Conservation (phyloP, 1,140 invertebrate genomes). For the Papilio polytes region DNA sequence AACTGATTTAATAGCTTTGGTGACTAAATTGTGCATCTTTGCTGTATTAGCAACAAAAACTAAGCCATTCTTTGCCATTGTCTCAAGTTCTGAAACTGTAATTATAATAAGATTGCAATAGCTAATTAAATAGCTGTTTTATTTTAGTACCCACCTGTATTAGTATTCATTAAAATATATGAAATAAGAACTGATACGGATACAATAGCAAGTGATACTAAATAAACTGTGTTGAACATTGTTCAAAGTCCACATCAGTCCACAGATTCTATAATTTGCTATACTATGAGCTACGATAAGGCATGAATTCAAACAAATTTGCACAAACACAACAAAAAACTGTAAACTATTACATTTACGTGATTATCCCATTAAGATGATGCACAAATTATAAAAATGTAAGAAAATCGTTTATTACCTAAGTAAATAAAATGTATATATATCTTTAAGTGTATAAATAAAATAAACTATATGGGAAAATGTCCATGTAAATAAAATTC, state of each 20-base stretch:
- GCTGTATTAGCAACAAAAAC: slow-evolving; percentile 71
- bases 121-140: neutral
- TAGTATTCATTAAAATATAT: slow-evolving; percentile 53
- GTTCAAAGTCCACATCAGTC: slow-evolving; percentile 12
- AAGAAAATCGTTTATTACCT: slow-evolving; percentile 2
- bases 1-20: slow-evolving; percentile 67
- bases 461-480: neutral
- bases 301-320: neutral
- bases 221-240: slow-evolving; percentile 37
- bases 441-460: slow-evolving; percentile 13
- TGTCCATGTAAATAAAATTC: slow-evolving; percentile 3
- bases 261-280: neutral
- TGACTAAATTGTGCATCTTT: slow-evolving; percentile 64
- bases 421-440: slow-evolving; percentile 10
- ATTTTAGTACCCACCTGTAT: slow-evolving; percentile 57
- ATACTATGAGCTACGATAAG: neutral
- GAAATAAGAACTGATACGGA: slow-evolving; percentile 56
- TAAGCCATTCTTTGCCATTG: slow-evolving; percentile 74
- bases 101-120: slow-evolving; percentile 17
- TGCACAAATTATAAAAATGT: neutral
- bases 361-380: neutral
- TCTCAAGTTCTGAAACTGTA: slow-evolving; percentile 46
- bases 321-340: neutral
- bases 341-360: neutral
- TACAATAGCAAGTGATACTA: slow-evolving; percentile 49